A percentile compares a stretch with the other conserved stretches of the same genome.
These are phyloP conservation scores for Protonemura montana DNA, from an alignment of 2,888 invertebrate genomes.

Conservation along the genomic window DNA sequence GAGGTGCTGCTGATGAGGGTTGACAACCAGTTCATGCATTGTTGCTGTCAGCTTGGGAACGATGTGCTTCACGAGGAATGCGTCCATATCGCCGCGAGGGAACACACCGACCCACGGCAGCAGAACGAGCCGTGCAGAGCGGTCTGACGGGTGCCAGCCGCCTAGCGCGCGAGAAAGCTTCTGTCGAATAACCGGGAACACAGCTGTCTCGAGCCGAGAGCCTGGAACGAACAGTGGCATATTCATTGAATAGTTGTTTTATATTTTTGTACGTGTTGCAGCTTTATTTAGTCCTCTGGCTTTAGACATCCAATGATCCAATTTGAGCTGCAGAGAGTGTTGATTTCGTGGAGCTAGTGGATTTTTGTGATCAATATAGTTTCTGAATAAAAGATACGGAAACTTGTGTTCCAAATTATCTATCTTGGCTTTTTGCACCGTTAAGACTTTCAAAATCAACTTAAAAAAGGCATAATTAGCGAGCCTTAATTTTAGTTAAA, in stretches of 20 bases:
- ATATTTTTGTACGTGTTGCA: too few species aligned
- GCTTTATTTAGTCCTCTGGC: too few species aligned
- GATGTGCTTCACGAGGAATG: slow-evolving; percentile 85
- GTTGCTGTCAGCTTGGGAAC: slow-evolving; percentile 82
- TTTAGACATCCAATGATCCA: too few species aligned
- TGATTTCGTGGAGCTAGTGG: too few species aligned
- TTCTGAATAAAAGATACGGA: too few species aligned
- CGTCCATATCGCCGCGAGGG: slow-evolving; percentile 76
- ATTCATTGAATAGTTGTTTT: not conserved
- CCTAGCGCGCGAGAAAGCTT: slow-evolving; percentile 87
- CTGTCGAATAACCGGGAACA: slow-evolving; percentile 90
- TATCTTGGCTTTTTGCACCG: too few species aligned
- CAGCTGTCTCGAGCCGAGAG: slow-evolving; percentile 64
- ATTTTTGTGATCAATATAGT: too few species aligned
- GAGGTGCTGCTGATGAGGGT: slow-evolving; percentile 76
- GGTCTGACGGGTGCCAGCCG: slow-evolving; percentile 96
- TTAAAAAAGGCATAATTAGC: too few species aligned
- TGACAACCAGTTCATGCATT: slow-evolving; percentile 70
- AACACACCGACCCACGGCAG: slow-evolving; percentile 89
- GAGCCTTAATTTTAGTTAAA: too few species aligned
- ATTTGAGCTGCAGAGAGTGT: too few species aligned
- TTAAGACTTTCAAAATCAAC: too few species aligned
- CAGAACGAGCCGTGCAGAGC: slow-evolving; percentile 89
- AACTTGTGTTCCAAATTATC: too few species aligned
- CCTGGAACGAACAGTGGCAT: slow-evolving; percentile 52